Conservation (phyloP, 2,888 invertebrate genomes). For the Spilarctia lutea region DNA sequence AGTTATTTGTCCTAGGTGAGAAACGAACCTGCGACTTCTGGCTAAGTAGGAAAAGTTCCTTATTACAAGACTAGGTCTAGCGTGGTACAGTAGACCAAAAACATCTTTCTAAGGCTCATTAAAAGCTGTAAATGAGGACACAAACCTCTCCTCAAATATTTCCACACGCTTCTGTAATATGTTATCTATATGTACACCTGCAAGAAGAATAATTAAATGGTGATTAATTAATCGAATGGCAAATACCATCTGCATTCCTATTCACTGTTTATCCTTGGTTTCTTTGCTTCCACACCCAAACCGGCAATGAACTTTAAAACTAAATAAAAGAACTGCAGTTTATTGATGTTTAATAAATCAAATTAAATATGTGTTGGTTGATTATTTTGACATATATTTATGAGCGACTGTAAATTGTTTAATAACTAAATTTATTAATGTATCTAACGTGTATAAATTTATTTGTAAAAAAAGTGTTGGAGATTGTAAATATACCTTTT, state of each 20-base stretch:
- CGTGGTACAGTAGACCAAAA: too few species aligned
- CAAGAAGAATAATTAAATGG: background rate
- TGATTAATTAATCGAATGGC: background rate
- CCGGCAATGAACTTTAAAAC: constrained; percentile 1
- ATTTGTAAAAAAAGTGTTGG: background rate
- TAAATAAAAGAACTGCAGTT: background rate
- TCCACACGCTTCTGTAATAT: background rate
- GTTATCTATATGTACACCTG: background rate
- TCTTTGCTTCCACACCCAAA: background rate
- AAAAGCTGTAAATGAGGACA: too few species aligned
- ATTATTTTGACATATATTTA: constrained; percentile 1
- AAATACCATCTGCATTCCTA: background rate
- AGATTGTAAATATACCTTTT: too few species aligned
- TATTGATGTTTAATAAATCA: constrained; percentile 5
- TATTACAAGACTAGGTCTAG: too few species aligned
- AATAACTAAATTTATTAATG: background rate
- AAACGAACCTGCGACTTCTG: too few species aligned
- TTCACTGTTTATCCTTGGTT: background rate
- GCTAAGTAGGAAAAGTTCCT: too few species aligned
- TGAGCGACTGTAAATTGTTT: background rate
- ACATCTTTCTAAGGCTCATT: too few species aligned
- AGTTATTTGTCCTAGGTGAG: too few species aligned
- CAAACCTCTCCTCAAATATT: too few species aligned
- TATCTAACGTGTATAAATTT: background rate
- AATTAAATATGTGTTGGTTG: background rate